These are phyloP conservation scores for Serripes groenlandicus DNA, from an alignment of 2,888 invertebrate species.

Conservation along the genomic window DNA sequence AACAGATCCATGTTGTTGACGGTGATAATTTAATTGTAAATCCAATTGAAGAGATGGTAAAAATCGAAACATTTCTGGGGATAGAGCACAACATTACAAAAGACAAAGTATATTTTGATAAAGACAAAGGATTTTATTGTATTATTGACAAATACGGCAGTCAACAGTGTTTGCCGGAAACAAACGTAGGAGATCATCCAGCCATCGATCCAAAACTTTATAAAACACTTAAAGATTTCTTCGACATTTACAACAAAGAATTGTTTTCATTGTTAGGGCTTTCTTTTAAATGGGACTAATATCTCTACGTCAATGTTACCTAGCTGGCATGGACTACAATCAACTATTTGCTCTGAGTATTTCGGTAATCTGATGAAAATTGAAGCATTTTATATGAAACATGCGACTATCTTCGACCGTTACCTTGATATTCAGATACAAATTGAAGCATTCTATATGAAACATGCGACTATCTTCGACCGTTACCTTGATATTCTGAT, in stretches of 20 bases:
- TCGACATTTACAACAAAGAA: not conserved
- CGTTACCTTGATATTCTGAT: no score
- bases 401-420: no score
- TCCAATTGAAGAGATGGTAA: constrained; percentile 4
- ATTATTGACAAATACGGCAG: not conserved
- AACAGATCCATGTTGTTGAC: constrained; percentile 2
- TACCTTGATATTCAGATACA: no score
- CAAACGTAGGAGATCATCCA: not conserved
- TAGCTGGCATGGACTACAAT: no score
- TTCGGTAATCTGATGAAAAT: no score
- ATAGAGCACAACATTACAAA: not conserved
- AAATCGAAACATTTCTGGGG: constrained; percentile 2
- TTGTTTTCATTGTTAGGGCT: not conserved
- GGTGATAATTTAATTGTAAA: constrained; percentile 4
- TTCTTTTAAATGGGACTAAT: not conserved
- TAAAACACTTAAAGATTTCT: not conserved
- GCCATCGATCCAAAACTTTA: not conserved
- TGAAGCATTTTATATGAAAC: no score
- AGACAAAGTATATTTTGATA: not conserved
- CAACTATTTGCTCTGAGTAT: no score
- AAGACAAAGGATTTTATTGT: not conserved
- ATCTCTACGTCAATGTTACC: no score
- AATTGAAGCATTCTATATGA: no score
- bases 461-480: no score
- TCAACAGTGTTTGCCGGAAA: not conserved